Base-by-base conservation (phyloP, 2,888 invertebrate species). In the Steinernema carpocapsae region DNA sequence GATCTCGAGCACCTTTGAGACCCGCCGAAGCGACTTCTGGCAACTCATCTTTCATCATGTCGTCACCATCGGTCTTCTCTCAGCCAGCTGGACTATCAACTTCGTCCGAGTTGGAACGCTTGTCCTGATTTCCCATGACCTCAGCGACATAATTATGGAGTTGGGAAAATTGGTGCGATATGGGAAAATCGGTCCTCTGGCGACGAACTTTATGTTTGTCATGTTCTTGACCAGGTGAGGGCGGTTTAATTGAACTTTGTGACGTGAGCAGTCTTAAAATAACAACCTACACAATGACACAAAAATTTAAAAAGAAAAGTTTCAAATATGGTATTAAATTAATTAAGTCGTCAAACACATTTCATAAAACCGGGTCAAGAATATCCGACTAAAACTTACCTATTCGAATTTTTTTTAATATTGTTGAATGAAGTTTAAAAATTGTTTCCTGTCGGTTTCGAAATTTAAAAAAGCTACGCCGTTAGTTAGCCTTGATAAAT, bases 41-140 rank as follows among this genome's bases (percentile, higher is more conserved):
- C 88, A 89, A 82, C 88, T 89, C 86, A 86, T 89, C 72, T 74
- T 89, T 37, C 90, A 90, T 77, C 90, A 90, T 78, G 77, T 88
- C 46, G 88, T 88, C 42, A 89, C 89, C 1, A 87, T 90, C 71
- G 81, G 85, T 19, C 85, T 90, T 32, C 81, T 89, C 77, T 85
- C 86, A 51, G 86, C 89, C 76, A 89, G 89, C 70, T 90, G 88
- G 88, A 82, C 86, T 3, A 83, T 82, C 75, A 89, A 89, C 82
- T 88, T 89, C 82, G 86, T 88, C 6, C 85, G 85, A 74, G 81
- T 85, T 32, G 85, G 85, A 48, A 86, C 88, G 0, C 84, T 89
- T 48, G 88, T 90, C 2, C 82, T 90, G 24, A 46, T 85, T 29
- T 85, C 82, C 3, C 90, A 90, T 78, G 90, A 90, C 79, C 85